phyloP scores from a whole-genome alignment of 2,888 invertebrate species.

The Papilio elwesi region DNA sequence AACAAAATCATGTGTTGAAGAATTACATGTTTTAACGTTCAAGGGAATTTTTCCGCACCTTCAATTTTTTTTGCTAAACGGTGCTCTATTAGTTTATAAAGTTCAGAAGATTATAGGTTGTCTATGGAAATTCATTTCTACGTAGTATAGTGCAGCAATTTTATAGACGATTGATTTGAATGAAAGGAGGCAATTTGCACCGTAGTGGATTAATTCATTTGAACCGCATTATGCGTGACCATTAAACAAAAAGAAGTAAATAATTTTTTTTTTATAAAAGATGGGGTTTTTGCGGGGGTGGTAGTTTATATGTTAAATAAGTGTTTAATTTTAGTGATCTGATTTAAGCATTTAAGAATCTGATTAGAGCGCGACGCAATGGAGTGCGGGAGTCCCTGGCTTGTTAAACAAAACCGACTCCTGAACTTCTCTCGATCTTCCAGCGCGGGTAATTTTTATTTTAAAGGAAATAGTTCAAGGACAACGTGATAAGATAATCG shows the following conservation, averaged over 20 bases:
- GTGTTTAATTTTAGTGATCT: too few species aligned
- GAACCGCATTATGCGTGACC: not conserved
- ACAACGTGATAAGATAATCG: too few species aligned
- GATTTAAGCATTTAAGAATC: too few species aligned
- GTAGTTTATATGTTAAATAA: too few species aligned
- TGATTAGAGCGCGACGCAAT: too few species aligned
- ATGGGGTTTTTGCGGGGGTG: too few species aligned
- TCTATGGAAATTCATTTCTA: not conserved
- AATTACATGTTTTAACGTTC: not conserved
- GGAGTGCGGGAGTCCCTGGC: too few species aligned
- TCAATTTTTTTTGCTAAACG: not conserved
- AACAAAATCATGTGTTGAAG: not conserved
- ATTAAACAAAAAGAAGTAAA: not conserved
- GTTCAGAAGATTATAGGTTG: not conserved
- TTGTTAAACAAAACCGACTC: too few species aligned
- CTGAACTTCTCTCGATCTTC: too few species aligned
- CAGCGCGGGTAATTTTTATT: too few species aligned
- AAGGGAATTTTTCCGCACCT: not conserved
- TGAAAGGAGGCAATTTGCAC: slow-evolving; percentile 18
- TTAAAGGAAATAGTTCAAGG: too few species aligned
- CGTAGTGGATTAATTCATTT: not conserved
- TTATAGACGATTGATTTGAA: slow-evolving; percentile 2
- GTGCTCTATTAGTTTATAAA: slow-evolving; percentile 1
- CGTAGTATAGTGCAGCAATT: not conserved
- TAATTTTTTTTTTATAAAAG: not conserved